phyloP scores from a whole-genome alignment of 2,797 vertebrate species.

The Cossypha heuglini region DNA sequence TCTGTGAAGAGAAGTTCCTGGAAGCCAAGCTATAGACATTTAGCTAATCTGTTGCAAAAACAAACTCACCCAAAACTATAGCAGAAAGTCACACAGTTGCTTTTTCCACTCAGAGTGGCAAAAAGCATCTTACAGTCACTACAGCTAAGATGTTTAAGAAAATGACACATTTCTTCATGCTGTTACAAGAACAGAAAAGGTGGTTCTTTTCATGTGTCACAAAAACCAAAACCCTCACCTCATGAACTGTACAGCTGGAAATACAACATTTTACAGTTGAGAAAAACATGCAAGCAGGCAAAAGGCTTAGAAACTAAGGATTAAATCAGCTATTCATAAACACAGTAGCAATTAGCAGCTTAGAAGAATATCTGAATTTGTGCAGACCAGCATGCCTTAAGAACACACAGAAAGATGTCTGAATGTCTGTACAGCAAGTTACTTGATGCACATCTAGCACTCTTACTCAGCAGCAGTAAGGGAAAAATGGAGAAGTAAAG shows the following conservation, averaged over 20 bases:
- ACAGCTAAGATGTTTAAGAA: accelerated
- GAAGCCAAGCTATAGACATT: neutral
- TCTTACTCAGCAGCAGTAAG: neutral
- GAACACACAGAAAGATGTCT: neutral
- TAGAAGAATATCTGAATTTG: neutral
- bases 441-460: neutral
- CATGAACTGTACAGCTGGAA: neutral
- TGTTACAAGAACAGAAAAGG: neutral
- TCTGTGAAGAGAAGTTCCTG: neutral
- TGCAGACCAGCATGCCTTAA: accelerated
- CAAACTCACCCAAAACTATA: neutral
- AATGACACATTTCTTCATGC: neutral
- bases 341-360: neutral
- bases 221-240: neutral
- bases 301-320: neutral
- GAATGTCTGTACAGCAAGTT: neutral
- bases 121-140: neutral
- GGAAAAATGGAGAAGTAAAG: neutral
- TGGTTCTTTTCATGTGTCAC: neutral
- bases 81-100: neutral
- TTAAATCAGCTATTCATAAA: neutral
- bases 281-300: neutral
- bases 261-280: neutral
- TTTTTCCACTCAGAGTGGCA: neutral
- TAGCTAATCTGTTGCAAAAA: neutral